These are phyloP conservation scores for Porites divaricata DNA, from an alignment of 92 coral and sea anemone species.

Conservation along the genomic window DNA sequence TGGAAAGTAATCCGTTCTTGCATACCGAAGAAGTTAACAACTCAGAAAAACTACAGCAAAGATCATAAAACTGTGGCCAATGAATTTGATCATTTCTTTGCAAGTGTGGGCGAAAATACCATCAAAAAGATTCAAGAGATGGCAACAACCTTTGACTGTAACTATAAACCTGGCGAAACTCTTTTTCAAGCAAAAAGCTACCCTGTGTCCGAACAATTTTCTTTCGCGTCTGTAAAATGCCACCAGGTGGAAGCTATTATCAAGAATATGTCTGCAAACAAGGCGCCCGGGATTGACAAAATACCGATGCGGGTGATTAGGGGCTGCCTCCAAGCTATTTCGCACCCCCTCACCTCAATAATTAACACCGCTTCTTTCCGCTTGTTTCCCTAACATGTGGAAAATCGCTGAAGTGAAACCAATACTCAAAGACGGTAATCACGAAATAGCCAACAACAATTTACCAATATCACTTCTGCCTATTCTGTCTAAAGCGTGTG, in stretches of 20 bases:
- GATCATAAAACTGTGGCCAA: conserved; percentile 58
- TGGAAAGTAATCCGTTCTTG: conserved; percentile 65
- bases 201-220: conserved; percentile 47
- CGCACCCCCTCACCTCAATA: conserved; percentile 37
- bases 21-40: conserved; percentile 54
- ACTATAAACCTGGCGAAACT: conserved; percentile 17
- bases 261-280: conserved; percentile 46
- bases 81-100: conserved; percentile 47
- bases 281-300: conserved; percentile 54
- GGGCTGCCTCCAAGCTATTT: conserved; percentile 31
- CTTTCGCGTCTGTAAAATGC: conserved; percentile 31
- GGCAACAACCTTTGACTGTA: conserved; percentile 36
- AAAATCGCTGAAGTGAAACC: conserved; percentile 45
- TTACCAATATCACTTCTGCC: conserved; percentile 34
- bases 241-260: conserved; percentile 46
- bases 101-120: conserved; percentile 39
- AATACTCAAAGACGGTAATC: conserved; percentile 20
- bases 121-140: conserved; percentile 31
- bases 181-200: conserved; percentile 32
- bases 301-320: conserved; percentile 52
- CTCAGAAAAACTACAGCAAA: conserved; percentile 48
- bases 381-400: conserved; percentile 38
- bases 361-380: conserved; percentile 30
- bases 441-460: conserved; percentile 35
- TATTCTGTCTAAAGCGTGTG: conserved; percentile 40